Percentiles rank a stretch among this genome's conserved stretches.
Evolutionary conservation across 2,797 vertebrate genomes (phyloP).

Genomic region (Artibeus lituratus): DNA sequence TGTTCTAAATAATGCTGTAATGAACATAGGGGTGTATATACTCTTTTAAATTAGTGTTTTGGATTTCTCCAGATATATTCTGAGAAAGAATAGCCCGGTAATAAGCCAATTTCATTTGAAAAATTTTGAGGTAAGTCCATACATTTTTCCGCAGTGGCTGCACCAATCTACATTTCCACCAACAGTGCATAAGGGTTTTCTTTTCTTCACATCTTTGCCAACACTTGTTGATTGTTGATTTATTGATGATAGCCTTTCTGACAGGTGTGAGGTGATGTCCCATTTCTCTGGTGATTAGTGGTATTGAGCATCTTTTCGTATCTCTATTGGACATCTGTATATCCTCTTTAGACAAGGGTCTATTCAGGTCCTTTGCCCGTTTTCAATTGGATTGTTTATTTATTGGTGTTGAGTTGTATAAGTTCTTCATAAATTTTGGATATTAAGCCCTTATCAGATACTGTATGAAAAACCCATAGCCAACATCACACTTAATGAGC

Average conservation of each 20-base stretch:
- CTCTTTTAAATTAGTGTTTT: not conserved
- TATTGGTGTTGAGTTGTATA: not conserved
- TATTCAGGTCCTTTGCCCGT: not conserved
- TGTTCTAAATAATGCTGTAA: not conserved
- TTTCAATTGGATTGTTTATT: not conserved
- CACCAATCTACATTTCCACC: not conserved
- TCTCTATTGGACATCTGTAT: not conserved
- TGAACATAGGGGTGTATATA: not conserved
- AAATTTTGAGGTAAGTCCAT: not conserved
- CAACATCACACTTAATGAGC: not conserved
- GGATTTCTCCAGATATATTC: not conserved
- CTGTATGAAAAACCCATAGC: not conserved
- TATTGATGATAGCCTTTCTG: not conserved
- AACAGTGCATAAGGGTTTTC: not conserved
- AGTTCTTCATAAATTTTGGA: not conserved
- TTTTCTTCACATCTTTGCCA: not conserved
- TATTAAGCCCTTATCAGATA: not conserved
- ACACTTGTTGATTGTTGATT: not conserved
- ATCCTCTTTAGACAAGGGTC: not conserved
- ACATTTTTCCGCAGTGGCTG: not conserved
- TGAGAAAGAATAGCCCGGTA: not conserved
- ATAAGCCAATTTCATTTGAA: not conserved
- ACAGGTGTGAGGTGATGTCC: not conserved
- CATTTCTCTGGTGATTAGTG: not conserved
- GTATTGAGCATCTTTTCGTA: not conserved